Base-by-base conservation (phyloP, 2,797 vertebrate species). In the Scleropages formosus region DNA sequence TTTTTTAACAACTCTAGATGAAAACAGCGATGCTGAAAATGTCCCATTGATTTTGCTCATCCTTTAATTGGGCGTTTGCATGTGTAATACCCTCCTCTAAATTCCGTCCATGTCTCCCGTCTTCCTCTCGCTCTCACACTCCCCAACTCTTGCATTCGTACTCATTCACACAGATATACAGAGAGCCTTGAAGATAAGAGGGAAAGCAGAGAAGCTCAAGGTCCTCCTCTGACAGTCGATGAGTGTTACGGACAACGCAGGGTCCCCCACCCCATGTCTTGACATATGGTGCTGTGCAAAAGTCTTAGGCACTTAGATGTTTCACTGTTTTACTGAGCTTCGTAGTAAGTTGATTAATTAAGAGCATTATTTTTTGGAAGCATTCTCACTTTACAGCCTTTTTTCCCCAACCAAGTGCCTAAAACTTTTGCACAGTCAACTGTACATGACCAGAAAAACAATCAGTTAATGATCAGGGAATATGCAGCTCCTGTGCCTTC, bases 41-140 rank as follows among this genome's bases (percentile, higher is more conserved):
- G 62, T 79, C 77, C 75, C 67, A 79, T 79, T 76, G 75, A 74
- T 74, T 65, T 46, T 11, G 75, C 63, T 77, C 78, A 79, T 77
- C 59, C 72, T 73, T 78, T 72, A 76, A 74, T 74, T 76, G 77
- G 70, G 75, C 18, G 59, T 73, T 84, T 77, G 73, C 70, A 80
- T 72, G 58, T 75, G 66, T 77, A 44, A 66, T 79, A 65, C 51
- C 24, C 63, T n/a, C 64, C 12, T 72, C 51, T 64, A 31, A 39
- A 53, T 56, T 65, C 49, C 59, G 70, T 31, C 64, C 60, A 77
- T 53, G 62, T 39, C 24, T 20, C 67, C 47, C 61, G 62, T 39
- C 24, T 20, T 67, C 47, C 61, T 24, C 12, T 60, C 39, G 44
- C 53, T 46, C 74, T 58, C n/a, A 61, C 73, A n/a, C 60, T 65